Percentiles rank a stretch among this genome's conserved stretches.
These are phyloP conservation scores for Acanthacorydalis orientalis DNA, from an alignment of 2,888 invertebrate species.

Conservation along the genomic window DNA sequence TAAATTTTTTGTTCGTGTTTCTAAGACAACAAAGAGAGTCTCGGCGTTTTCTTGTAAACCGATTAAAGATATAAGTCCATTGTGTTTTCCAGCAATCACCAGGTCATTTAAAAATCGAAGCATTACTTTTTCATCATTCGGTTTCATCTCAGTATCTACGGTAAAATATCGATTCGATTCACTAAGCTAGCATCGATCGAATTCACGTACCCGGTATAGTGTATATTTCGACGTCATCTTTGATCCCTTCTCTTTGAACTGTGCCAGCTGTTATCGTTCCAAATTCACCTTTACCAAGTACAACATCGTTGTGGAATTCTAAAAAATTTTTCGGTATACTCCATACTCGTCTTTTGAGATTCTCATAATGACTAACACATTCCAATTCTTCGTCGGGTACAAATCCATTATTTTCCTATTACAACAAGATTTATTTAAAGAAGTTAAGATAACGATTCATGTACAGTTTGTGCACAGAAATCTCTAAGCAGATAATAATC, in stretches of 20 bases:
- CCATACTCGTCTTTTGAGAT: constrained; percentile 59
- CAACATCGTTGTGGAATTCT: constrained; percentile 49
- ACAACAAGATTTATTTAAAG: constrained; percentile 8
- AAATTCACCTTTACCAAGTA: constrained; percentile 59
- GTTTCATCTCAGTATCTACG: constrained; percentile 28
- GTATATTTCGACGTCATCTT: constrained; percentile 41
- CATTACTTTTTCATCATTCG: constrained; percentile 29
- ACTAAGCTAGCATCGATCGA: not conserved
- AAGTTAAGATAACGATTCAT: no score
- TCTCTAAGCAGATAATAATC: no score
- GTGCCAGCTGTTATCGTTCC: constrained; percentile 60
- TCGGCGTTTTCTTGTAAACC: constrained; percentile 68
- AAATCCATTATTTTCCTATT: constrained; percentile 57
- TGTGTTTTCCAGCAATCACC: constrained; percentile 49
- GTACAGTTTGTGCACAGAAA: no score
- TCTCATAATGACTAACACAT: constrained; percentile 51
- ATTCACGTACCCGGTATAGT: constrained; percentile 30
- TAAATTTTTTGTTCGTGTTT: constrained; percentile 45
- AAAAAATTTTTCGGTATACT: constrained; percentile 54
- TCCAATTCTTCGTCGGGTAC: constrained; percentile 51
- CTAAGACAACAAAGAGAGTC: constrained; percentile 55
- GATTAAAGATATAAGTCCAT: constrained; percentile 53
- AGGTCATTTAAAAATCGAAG: constrained; percentile 56
- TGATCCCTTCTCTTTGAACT: constrained; percentile 41
- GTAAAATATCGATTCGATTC: not conserved